These are phyloP conservation scores for Melangyna quadrimaculata DNA, from an alignment of 2,888 invertebrate genomes.

Conservation along the genomic window DNA sequence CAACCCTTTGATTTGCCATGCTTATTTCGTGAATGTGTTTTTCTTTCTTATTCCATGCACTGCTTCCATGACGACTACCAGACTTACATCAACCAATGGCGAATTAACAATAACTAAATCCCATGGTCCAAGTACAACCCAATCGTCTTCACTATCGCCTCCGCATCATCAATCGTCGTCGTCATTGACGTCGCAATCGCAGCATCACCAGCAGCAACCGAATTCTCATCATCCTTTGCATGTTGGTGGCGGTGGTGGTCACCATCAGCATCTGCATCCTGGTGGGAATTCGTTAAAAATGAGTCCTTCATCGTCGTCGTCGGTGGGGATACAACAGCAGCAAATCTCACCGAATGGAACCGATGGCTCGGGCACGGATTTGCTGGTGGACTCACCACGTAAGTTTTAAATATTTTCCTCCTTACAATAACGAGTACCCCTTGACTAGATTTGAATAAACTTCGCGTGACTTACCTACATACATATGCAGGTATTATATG, in stretches of 20 bases:
- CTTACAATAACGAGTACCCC: not conserved
- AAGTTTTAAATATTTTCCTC: constrained; percentile 81
- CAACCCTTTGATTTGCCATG: constrained; percentile 54
- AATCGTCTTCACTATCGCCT: constrained; percentile 76
- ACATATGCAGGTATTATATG: not conserved
- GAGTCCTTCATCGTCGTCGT: constrained; percentile 84
- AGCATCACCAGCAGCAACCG: constrained; percentile 59
- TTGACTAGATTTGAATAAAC: not conserved
- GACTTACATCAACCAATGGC: constrained; percentile 89
- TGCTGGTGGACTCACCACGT: constrained; percentile 93
- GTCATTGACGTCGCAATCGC: constrained; percentile 55
- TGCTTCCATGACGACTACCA: constrained; percentile 75
- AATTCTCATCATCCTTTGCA: constrained; percentile 67
- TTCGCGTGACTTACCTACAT: not conserved
- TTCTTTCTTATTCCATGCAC: constrained; percentile 72
- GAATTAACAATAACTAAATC: constrained; percentile 92
- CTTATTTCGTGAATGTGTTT: constrained; percentile 45
- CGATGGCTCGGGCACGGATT: constrained; percentile 84
- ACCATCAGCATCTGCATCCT: constrained; percentile 80
- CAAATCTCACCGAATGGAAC: constrained; percentile 85
- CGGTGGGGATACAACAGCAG: constrained; percentile 78
- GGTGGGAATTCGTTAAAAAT: constrained; percentile 83
- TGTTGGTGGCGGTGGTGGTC: constrained; percentile 61
- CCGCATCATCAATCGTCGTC: constrained; percentile 72
- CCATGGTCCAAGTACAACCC: constrained; percentile 82